Evolutionary conservation across 2,888 invertebrate genomes (phyloP).

Genomic region (Epirrita christyi): DNA sequence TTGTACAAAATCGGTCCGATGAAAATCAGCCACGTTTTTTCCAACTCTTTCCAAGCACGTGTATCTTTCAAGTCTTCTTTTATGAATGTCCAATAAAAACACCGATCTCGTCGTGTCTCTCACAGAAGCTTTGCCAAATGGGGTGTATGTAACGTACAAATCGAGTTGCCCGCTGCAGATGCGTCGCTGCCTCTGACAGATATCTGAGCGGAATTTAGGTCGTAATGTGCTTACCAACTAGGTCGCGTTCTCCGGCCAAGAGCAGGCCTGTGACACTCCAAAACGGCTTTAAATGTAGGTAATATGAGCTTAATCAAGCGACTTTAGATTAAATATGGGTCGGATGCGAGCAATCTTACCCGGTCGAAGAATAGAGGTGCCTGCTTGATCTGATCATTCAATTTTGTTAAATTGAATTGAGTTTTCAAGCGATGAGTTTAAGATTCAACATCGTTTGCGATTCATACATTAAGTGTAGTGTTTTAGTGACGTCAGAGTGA

Average conservation of each 20-base stretch:
- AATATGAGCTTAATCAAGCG: neutral
- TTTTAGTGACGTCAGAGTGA: neutral
- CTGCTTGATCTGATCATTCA: too few species aligned
- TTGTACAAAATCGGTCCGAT: too few species aligned
- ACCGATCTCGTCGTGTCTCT: conserved; percentile 14
- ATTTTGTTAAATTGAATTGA: neutral
- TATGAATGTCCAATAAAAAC: conserved; percentile 10
- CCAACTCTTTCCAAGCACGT: too few species aligned
- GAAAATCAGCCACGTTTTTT: too few species aligned
- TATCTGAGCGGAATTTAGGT: conserved; percentile 58
- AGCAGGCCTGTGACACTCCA: conserved; percentile 31
- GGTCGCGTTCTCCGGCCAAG: conserved; percentile 47
- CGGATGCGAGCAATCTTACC: neutral
- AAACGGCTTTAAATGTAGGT: too few species aligned
- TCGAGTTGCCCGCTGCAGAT: conserved; percentile 54
- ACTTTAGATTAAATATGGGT: neutral
- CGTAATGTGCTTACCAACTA: conserved; percentile 52
- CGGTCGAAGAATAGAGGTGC: neutral
- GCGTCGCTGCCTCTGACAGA: conserved; percentile 55
- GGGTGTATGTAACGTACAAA: conserved; percentile 57
- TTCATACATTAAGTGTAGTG: neutral
- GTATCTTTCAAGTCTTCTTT: neutral
- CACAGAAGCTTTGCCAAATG: conserved; percentile 45
- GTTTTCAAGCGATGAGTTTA: neutral
- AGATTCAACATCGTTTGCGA: neutral